Evolutionary conservation across 2,113 vertebrate species (phyloP), one percentile per base, ranked within the genome.

Genomic region (Eurystomus gularis): DNA sequence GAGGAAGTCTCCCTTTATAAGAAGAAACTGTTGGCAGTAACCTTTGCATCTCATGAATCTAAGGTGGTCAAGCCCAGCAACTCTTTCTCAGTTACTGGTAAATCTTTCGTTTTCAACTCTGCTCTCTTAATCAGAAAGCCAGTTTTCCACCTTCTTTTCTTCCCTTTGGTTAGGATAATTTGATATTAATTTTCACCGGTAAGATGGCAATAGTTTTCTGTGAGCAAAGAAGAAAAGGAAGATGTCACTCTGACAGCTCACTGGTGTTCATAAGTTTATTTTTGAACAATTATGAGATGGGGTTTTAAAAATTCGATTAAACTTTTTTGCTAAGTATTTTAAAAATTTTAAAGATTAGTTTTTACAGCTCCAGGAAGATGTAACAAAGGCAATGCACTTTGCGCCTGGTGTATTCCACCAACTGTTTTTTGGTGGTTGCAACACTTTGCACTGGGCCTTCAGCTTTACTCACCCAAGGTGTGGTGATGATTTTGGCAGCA

Each of bases 401-500:
- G 54, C 72, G 23, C 15, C 51, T 86, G 14, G 3, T 82, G 28
- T 82, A 31, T 77, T 86, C 40, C 40, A 33, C 17, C 1, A 2
- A 49, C n/a, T 61, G 39, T 0, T 35, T 88, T 86, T 76, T 64
- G 55, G 23, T 89, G 29, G 16, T 85, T 96, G 84, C 89, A 82
- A 93, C 65, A 69, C 25, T 31, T 92, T 70, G 61, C 20, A 0
- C 48, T 54, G 70, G 11, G 61, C 62, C 58, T 86, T 78, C 52
- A 69, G 42, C 37, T 94, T 94, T 96, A 70, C 57, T 93, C 87
- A 92, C 37, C 9, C 17, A 76, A 91, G 96, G 94, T 89, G 93
- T 94, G 93, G 95, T 60, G 55, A 58, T 82, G 87, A 93, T 86
- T 85, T 82, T 85, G 81, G 86, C 91, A 85, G 37, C 54, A 72